Evolutionary conservation across 1,140 invertebrate species (phyloP).

Genomic region (Branchinecta lynchi): DNA sequence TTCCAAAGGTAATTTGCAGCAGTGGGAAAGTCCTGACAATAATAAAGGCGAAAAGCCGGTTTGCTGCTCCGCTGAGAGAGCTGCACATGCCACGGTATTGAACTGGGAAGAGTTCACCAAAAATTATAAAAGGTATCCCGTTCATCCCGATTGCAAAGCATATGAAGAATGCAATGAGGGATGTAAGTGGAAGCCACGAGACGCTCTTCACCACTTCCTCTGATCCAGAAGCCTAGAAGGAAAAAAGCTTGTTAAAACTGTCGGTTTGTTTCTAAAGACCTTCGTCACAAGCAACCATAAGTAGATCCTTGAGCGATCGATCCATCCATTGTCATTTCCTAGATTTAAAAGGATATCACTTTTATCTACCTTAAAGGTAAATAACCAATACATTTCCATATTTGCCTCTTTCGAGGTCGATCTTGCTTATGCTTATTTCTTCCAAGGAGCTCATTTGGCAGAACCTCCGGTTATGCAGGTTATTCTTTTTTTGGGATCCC

Average conservation of each 20-base stretch:
- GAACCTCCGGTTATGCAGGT: too few species aligned
- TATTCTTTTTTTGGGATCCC: too few species aligned
- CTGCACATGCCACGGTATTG: slow-evolving; percentile 30
- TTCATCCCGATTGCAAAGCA: slow-evolving; percentile 39
- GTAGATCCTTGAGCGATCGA: too few species aligned
- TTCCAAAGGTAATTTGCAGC: slow-evolving; percentile 45
- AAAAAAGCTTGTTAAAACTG: slow-evolving; percentile 33
- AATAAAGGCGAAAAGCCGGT: slow-evolving; percentile 66
- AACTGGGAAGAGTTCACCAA: slow-evolving; percentile 44
- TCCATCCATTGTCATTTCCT: too few species aligned
- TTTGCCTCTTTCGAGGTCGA: too few species aligned
- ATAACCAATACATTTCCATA: too few species aligned
- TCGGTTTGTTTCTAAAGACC: slow-evolving; percentile 23
- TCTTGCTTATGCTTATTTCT: too few species aligned
- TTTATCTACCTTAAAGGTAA: too few species aligned
- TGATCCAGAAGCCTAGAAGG: slow-evolving; percentile 26
- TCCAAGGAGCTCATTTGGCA: too few species aligned
- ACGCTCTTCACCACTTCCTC: slow-evolving; percentile 24
- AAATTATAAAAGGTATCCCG: slow-evolving; percentile 32
- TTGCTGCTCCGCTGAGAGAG: slow-evolving; percentile 51
- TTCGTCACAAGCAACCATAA: too few species aligned
- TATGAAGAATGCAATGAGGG: slow-evolving; percentile 40
- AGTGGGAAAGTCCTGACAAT: slow-evolving; percentile 59
- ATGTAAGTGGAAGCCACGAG: slow-evolving; percentile 36
- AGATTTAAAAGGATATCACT: too few species aligned